phyloP scores from a whole-genome alignment of 1,140 invertebrate species.

The Bombus vancouverensis region DNA sequence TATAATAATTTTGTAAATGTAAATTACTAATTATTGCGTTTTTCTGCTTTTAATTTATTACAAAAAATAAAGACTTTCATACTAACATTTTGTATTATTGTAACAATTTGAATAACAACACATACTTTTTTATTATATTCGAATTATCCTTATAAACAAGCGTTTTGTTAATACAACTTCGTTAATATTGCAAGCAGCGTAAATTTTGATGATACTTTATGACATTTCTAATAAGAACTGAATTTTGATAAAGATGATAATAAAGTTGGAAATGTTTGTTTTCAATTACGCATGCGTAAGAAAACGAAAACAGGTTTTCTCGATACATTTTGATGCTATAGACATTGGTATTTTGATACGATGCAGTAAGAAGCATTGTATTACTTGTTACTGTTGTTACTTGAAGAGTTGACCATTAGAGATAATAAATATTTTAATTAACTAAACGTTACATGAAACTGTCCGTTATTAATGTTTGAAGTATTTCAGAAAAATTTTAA shows the following conservation, averaged over 20 bases:
- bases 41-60: neutral
- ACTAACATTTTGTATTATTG: neutral
- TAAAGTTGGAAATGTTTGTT: neutral
- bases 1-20: neutral
- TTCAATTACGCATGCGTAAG: constrained; percentile 30
- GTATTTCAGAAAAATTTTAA: neutral
- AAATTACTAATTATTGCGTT: neutral
- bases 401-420: neutral
- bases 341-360: neutral
- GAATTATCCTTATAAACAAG: neutral
- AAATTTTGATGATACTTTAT: neutral
- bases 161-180: neutral
- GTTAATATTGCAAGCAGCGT: neutral
- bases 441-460: neutral
- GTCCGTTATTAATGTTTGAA: neutral
- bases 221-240: neutral
- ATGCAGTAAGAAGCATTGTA: constrained; percentile 12
- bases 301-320: neutral
- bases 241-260: neutral
- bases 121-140: neutral
- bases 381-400: neutral
- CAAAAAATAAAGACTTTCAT: neutral
- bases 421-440: neutral
- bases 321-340: neutral
- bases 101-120: neutral